phyloP scores from a whole-genome alignment of 2,888 invertebrate genomes.

The Acleris laterana region DNA sequence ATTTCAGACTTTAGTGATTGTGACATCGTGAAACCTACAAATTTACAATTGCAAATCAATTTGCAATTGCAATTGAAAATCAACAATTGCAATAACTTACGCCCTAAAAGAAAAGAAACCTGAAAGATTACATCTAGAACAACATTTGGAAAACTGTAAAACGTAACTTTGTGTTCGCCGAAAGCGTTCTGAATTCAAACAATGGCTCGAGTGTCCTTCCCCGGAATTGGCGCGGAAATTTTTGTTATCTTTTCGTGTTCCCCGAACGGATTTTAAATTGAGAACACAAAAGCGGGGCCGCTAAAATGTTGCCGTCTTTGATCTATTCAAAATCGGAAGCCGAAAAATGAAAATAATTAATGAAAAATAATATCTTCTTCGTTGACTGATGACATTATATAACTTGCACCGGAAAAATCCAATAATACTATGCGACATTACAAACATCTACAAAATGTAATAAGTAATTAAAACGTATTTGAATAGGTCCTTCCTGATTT shows the following conservation, averaged over 20 bases:
- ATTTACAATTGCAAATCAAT: conserved; percentile 20
- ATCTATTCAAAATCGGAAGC: not conserved
- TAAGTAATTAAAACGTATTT: too few relatives aligned
- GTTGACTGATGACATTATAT: too few relatives aligned
- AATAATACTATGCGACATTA: too few relatives aligned
- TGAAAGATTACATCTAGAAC: conserved; percentile 10
- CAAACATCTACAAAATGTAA: too few relatives aligned
- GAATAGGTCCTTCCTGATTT: too few relatives aligned
- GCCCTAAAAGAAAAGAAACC: conserved; percentile 6
- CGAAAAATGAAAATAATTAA: not conserved
- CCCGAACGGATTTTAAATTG: conserved; percentile 83
- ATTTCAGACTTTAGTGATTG: conserved; percentile 4
- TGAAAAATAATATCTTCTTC: too few relatives aligned
- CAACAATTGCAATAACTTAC: not conserved
- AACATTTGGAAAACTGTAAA: conserved; percentile 29
- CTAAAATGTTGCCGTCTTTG: conserved; percentile 60
- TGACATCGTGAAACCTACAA: conserved; percentile 23
- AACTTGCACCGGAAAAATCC: too few relatives aligned
- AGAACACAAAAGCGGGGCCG: conserved; percentile 71
- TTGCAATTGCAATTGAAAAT: conserved; percentile 24
- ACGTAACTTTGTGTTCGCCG: conserved; percentile 59
- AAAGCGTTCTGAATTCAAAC: conserved; percentile 80
- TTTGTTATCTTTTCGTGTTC: conserved; percentile 84
- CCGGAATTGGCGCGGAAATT: conserved; percentile 82
- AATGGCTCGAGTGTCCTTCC: conserved; percentile 80